Evolutionary conservation across 2,113 vertebrate species (phyloP).

Genomic region (Semnopithecus entellus): DNA sequence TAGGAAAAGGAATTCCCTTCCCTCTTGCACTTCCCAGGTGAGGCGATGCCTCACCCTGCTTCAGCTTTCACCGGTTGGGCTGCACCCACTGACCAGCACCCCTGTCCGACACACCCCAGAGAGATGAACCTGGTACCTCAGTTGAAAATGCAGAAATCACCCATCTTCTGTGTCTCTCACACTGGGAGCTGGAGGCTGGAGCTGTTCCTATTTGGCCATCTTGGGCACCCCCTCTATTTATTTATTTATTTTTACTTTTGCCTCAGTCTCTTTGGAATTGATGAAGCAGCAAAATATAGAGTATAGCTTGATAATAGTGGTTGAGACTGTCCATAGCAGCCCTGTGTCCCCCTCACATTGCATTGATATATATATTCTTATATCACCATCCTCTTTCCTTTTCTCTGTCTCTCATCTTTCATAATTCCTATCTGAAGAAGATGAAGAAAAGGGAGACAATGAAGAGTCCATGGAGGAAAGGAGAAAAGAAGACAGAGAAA

Average conservation of each 20-base stretch:
- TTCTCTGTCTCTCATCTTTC: not conserved
- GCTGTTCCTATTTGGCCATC: no score
- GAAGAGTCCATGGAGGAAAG: not conserved
- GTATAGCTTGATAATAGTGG: not conserved
- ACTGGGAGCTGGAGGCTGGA: no score
- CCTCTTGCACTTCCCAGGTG: no score
- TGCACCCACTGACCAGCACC: no score
- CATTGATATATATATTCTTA: not conserved
- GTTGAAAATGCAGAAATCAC: no score
- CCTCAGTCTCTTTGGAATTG: not conserved
- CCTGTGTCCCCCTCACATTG: not conserved
- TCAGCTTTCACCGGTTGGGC: no score
- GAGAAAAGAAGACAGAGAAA: not conserved
- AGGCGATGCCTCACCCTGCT: fast-evolving
- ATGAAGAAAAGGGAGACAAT: not conserved
- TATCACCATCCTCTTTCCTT: not conserved
- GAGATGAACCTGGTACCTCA: no score
- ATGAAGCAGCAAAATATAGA: not conserved
- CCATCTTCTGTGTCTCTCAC: no score
- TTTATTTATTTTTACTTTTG: not conserved
- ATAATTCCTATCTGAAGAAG: not conserved
- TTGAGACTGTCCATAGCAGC: no score
- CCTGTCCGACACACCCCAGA: no score
- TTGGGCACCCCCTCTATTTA: no score
- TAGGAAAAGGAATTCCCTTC: no score